A percentile compares a stretch with the other conserved stretches of the same genome.
phyloP scores from a whole-genome alignment of 1,140 invertebrate genomes.

The Procambarus clarkii region DNA sequence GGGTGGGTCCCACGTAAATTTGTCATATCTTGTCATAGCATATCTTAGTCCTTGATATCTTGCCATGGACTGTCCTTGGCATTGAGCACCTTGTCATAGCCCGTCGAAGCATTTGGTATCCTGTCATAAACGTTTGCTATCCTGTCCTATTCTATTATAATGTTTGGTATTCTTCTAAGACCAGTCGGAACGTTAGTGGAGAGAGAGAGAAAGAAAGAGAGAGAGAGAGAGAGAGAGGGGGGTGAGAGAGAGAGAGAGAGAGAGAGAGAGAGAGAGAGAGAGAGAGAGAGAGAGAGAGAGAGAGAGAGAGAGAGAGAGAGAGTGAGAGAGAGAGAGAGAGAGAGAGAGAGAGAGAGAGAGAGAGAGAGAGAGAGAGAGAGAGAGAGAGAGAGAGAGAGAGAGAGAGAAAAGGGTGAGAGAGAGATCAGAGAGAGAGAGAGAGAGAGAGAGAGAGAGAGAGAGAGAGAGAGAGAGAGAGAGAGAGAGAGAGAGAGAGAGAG shows the following conservation, averaged over 20 bases:
- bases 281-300: not conserved
- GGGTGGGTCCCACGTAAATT: too few species aligned
- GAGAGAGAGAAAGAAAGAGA: not conserved
- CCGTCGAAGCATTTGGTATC: too few species aligned
- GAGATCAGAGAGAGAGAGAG: too few species aligned
- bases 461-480: conserved; percentile 26
- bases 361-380: not conserved
- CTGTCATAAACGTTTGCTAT: too few species aligned
- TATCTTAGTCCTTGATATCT: too few species aligned
- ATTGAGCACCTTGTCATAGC: too few species aligned
- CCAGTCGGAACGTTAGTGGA: too few species aligned
- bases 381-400: not conserved
- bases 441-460: not conserved
- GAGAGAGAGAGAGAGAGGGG: not conserved
- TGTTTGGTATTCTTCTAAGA: too few species aligned
- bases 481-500: conserved; percentile 12
- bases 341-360: not conserved
- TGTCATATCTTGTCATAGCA: too few species aligned
- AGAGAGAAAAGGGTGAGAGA: too few species aligned
- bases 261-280: not conserved
- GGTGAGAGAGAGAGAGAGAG: not conserved
- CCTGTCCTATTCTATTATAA: too few species aligned
- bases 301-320: not conserved
- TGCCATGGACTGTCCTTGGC: too few species aligned
- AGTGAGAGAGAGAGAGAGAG: not conserved